Base-by-base conservation (phyloP, 2,113 vertebrate genomes). In the Rhinichthys klamathensis region DNA sequence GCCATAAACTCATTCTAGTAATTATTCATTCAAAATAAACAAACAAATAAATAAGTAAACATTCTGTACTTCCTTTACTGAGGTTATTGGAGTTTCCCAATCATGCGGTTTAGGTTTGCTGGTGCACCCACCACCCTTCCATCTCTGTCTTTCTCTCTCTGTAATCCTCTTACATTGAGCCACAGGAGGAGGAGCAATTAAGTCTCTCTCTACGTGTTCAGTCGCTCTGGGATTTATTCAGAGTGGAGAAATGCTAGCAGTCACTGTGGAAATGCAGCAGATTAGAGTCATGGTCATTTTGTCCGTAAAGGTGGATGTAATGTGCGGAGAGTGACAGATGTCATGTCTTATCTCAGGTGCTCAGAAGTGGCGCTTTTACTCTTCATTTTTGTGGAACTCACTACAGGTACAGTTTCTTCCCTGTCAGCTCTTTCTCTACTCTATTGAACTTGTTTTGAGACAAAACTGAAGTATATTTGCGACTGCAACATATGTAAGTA, bases 71-170 rank as follows among this genome's bases (percentile, higher is more conserved):
- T 70, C 15, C 73, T 75, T 51, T 51, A 51, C n/a, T 13, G 15
- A 51, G 25, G 44, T 38, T 38, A 70, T 70, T 70, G 18, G 32
- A 23, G 7, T 23, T 70, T 38, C 16, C 9, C 32, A 93, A 93
- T 93, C 93, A 93, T 95, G 93, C 93, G 92, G 96, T 93, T 95
- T 93, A 94, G 95, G 89, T 94, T 93, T 95, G 94, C 92, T 72
- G 35, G 32, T 41, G 69, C 21, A 44, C 38, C 35, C 35, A 11
- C 8, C 23, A 0, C 10, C 15, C 70, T 44, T 10, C 18, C 70
- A 21, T 67, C 76, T 78, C 21, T 23, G 25, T 30, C 18, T 63
- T 38, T 27, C 38, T 11, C 21, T 65, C 21, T 69, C 18, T 23
- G 13, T 94, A 94, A 95, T 95, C 93, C 93, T 87, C 90, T 90